Base-by-base conservation (phyloP, 1,140 invertebrate genomes). In the Brachionus asplanchnoidis region DNA sequence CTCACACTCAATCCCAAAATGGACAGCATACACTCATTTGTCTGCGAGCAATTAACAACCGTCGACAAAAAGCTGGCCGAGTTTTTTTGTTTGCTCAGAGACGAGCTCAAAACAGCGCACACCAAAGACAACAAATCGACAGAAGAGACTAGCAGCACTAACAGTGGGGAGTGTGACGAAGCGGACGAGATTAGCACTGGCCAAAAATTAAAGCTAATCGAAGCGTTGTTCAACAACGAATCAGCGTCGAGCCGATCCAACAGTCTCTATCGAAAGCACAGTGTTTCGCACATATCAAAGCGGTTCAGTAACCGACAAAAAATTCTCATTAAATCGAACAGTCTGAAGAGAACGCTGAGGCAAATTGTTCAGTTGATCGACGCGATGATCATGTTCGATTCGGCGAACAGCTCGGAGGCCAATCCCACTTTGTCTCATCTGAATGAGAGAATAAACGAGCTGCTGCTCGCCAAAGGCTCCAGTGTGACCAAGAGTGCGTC, bases 231-330 rank as follows among this genome's bases (percentile, higher is more conserved):
- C 26, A 68, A 28, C 14, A 32, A 1, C 65, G 28, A 68, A 4
- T 23, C 36, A 2, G 23, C 44, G 2, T 11, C 14, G 12, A 8
- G 17, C 32, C 68, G 40, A 8, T 42, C 28, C 3, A 44, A 73
- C 36, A 73, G 40, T 46, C 32, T 73, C 36, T 73, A 73, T 12
- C 14, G 68, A 17, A 73, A 73, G 42, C n/a, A 73, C 68, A 73
- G 14, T 17, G 2, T 36, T 17, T 42, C 32, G 3, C 4, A 44
- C n/a, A 23, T 80, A 23, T 80, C 77, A 8, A 28, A n/a, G 12
- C 46, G 56, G 28, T 80, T 80, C 44, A 80, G 56, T 11, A 80
- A 80, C 53, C 42, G 77, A 7, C 77, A 50, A 17, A 80, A 80
- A 40, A 80, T 80, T 4, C n/a, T 53, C 3, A 11, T 80, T 8